Base-by-base conservation (phyloP, 2,797 vertebrate genomes). In the Nannoperca australis region DNA sequence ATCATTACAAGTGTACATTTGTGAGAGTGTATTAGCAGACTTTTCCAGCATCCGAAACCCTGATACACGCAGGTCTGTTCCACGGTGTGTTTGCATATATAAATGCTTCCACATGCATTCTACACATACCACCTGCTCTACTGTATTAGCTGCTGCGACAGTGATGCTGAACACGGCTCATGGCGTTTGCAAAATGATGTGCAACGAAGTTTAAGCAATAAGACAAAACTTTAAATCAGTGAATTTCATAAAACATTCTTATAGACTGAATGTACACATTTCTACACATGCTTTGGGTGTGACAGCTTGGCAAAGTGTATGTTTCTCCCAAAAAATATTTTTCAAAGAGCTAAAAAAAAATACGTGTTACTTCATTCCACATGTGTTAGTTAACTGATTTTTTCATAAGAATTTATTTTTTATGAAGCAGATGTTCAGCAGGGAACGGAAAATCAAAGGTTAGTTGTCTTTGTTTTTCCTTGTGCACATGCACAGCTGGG, bases 71-170 rank as follows among this genome's bases (percentile, higher is more conserved):
- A 62, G 36, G 30, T 44, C 49, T 44, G 30, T 22, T 36, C 44
- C 6, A 4, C 20, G 14, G 34, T 27, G 47, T 79, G 77, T 83
- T 81, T 81, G 74, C 64, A 56, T 61, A n/a, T 45, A 69, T 82
- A 88, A 90, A 83, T 60, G 75, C 45, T 89, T 88, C 88, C 91
- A 89, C 69, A 67, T 92, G 88, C 24, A 42, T 55, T 53, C 63
- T 71, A 58, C 69, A 51, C 71, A 83, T 76, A 78, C 58, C 82
- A 76, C 73, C 79, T 89, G 85, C 61, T 85, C 68, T 2, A 18
- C 64, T 65, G 24, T 22, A 74, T 79, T 73, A 82, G 73, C 81
- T 65, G 34, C 40, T 32, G 56, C 27, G 68, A 80, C 70, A 17
- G 18, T 72, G 72, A 87, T 50, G 60, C 42, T 64, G 3, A 81